Evolutionary conservation across 2,888 invertebrate genomes (phyloP).

Genomic region (Gastracanthus pulcherrimus): DNA sequence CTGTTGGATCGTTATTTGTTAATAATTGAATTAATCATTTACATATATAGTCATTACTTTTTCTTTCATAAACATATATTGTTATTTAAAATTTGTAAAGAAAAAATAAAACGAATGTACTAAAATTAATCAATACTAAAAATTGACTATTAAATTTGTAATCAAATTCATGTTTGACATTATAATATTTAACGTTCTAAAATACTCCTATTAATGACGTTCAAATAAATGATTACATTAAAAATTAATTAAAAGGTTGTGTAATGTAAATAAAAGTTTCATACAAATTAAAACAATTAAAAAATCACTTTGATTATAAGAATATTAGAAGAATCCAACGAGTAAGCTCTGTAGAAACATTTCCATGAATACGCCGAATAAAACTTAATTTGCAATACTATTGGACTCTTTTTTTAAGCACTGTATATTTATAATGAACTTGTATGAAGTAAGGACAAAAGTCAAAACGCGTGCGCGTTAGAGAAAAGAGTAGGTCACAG

Average conservation of each 20-base stretch:
- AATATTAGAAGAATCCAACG: background rate
- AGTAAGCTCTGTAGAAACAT: background rate
- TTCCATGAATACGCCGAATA: conserved; percentile 25
- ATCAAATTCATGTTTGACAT: conserved; percentile 24
- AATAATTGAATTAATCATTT: conserved; percentile 39
- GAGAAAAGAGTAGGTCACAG: background rate
- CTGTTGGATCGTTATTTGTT: conserved; percentile 53
- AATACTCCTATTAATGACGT: background rate
- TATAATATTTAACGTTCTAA: conserved; percentile 13
- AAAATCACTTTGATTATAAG: background rate
- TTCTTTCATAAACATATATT: conserved; percentile 35
- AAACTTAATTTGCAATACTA: conserved; percentile 10
- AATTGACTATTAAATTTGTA: conserved; percentile 40
- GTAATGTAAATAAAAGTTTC: conserved; percentile 35
- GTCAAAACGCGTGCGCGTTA: background rate
- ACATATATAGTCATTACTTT: background rate
- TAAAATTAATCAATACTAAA: conserved; percentile 28
- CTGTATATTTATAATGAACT: conserved; percentile 10
- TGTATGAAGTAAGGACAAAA: background rate
- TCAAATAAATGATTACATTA: conserved; percentile 7
- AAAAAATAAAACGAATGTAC: background rate
- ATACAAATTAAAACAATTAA: conserved; percentile 5
- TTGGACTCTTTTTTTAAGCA: background rate
- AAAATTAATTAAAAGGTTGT: background rate
- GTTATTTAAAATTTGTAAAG: conserved; percentile 51